Percentiles rank a stretch among this genome's conserved stretches.
Conservation (phyloP, 2,113 vertebrate genomes). For the Bubo bubo region DNA sequence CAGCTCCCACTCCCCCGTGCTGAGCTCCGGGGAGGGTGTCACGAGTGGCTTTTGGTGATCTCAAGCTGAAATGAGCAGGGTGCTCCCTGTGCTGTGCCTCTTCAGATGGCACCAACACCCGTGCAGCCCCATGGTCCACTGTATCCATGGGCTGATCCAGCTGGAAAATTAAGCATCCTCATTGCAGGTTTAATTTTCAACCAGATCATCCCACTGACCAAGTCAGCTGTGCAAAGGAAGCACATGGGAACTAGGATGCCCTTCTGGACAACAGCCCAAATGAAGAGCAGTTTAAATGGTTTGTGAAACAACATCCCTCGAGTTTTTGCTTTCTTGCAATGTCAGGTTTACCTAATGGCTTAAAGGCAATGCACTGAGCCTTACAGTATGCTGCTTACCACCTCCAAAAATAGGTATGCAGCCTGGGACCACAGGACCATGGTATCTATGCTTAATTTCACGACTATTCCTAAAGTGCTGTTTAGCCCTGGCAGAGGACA, state of each 20-base stretch:
- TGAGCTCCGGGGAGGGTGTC: not conserved
- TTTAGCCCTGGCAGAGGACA: not conserved
- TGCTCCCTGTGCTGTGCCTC: not conserved
- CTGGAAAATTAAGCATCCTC: not conserved
- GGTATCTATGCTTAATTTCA: not conserved
- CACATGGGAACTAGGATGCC: not conserved
- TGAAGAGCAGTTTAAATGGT: not conserved
- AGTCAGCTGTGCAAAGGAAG: not conserved
- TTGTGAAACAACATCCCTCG: slow-evolving; percentile 9
- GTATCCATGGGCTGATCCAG: not conserved
- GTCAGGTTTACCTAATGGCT: not conserved
- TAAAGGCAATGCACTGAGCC: not conserved
- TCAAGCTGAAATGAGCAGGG: not conserved
- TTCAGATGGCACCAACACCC: not conserved
- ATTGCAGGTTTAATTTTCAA: not conserved
- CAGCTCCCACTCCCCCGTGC: not conserved
- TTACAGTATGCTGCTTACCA: not conserved
- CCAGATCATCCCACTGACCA: not conserved
- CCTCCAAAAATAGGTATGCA: not conserved
- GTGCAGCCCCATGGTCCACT: not conserved
- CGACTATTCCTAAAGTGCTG: not conserved
- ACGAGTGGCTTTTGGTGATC: accelerated
- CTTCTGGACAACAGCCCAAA: not conserved
- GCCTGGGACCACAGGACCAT: not conserved
- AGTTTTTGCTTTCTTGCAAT: not conserved